phyloP scores from a whole-genome alignment of 2,113 vertebrate species.

The Craseonycteris thonglongyai region DNA sequence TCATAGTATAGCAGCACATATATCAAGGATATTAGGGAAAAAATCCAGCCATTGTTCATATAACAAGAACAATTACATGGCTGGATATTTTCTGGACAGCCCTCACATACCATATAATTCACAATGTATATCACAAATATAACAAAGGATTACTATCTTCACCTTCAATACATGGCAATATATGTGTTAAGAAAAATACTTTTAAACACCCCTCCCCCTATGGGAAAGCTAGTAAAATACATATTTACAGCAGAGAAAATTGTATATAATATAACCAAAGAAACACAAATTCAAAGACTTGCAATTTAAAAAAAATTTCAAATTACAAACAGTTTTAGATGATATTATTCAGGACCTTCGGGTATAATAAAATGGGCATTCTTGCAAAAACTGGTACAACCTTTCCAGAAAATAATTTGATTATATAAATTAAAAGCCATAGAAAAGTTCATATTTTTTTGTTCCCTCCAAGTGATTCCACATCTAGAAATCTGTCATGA shows the following conservation, averaged over 20 bases:
- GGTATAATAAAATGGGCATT: not conserved
- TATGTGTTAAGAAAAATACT: not conserved
- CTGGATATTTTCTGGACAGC: too few relatives aligned
- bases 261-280: not conserved
- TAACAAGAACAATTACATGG: too few relatives aligned
- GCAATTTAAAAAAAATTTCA: not conserved
- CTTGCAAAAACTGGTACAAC: not conserved
- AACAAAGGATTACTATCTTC: not conserved
- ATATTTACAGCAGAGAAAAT: conserved; percentile 8
- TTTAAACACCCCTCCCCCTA: not conserved
- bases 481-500: not conserved
- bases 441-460: not conserved
- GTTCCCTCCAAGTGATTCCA: not conserved
- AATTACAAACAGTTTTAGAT: not conserved
- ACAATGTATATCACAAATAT: not conserved
- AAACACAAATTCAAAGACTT: not conserved
- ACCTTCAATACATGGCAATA: not conserved
- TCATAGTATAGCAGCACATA: not conserved
- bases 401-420: not conserved
- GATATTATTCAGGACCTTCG: not conserved
- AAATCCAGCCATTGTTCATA: too few relatives aligned
- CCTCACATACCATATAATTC: not conserved
- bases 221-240: not conserved
- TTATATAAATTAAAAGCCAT: not conserved
- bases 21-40: too few relatives aligned